These are phyloP conservation scores for Melanchra persicariae DNA, from an alignment of 2,888 invertebrate genomes.

Conservation along the genomic window DNA sequence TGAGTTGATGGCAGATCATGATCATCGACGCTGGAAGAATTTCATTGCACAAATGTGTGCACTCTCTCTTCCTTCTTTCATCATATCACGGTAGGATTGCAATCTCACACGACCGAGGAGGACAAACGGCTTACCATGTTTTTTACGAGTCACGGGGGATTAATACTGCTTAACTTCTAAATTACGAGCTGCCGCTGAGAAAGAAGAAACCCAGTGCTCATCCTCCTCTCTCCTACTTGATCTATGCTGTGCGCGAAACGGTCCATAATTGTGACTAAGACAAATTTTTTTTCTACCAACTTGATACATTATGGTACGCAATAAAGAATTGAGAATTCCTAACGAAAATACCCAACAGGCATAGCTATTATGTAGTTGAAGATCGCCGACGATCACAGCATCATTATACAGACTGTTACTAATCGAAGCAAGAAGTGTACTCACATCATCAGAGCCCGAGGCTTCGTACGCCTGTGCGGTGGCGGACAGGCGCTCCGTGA, in stretches of 20 bases:
- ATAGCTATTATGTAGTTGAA: not conserved
- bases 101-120: not conserved
- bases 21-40: not conserved
- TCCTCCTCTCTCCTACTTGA: too few relatives aligned
- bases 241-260: too few relatives aligned
- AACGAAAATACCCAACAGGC: not conserved
- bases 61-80: not conserved
- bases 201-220: too few relatives aligned
- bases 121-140: not conserved
- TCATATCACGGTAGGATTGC: not conserved
- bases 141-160: not conserved
- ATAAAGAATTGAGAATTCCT: too few relatives aligned
- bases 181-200: not conserved
- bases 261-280: too few relatives aligned
- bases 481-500: constrained; percentile 61
- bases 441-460: constrained; percentile 79
- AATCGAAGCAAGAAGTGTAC: constrained; percentile 53
- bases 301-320: too few relatives aligned
- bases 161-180: not conserved
- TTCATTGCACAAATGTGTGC: not conserved
- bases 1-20: not conserved
- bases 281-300: too few relatives aligned
- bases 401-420: not conserved
- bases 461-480: constrained; percentile 55
- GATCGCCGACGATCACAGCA: too few relatives aligned